Evolutionary conservation across 2,113 vertebrate genomes (phyloP).

Genomic region (Corythornis vintsioides): DNA sequence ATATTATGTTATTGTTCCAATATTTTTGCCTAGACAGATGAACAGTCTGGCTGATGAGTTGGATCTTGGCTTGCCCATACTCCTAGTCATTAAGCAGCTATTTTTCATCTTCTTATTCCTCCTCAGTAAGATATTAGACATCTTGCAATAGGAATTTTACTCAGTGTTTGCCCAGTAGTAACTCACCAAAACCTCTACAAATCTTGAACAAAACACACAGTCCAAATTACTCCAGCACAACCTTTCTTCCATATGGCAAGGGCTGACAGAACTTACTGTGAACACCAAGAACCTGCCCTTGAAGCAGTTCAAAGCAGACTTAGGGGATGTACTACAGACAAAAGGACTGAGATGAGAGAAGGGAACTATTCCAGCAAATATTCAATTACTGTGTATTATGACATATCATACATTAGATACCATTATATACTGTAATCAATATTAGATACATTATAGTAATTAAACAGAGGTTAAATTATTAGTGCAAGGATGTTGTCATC

Average conservation of each 20-base stretch:
- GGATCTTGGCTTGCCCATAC: background rate
- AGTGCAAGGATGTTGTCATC: background rate
- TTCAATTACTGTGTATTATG: background rate
- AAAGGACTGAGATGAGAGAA: background rate
- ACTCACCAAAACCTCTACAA: background rate
- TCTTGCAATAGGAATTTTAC: background rate
- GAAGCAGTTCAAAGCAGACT: background rate
- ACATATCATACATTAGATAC: background rate
- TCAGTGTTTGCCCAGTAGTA: background rate
- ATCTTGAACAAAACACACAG: background rate
- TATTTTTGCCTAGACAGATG: background rate
- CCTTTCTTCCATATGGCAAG: background rate
- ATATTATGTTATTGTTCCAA: background rate
- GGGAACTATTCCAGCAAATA: background rate
- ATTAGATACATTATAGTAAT: background rate
- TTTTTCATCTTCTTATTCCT: background rate
- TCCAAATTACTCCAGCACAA: background rate
- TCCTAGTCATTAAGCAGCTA: background rate
- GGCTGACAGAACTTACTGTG: background rate
- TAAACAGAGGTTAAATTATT: background rate
- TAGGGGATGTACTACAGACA: background rate
- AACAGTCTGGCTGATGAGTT: background rate
- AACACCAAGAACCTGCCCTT: background rate
- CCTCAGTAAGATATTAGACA: background rate
- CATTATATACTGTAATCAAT: background rate